A percentile compares a stretch with the other conserved stretches of the same genome.
phyloP scores from a whole-genome alignment of 1,140 invertebrate species.

The Drosophila oshimai region DNA sequence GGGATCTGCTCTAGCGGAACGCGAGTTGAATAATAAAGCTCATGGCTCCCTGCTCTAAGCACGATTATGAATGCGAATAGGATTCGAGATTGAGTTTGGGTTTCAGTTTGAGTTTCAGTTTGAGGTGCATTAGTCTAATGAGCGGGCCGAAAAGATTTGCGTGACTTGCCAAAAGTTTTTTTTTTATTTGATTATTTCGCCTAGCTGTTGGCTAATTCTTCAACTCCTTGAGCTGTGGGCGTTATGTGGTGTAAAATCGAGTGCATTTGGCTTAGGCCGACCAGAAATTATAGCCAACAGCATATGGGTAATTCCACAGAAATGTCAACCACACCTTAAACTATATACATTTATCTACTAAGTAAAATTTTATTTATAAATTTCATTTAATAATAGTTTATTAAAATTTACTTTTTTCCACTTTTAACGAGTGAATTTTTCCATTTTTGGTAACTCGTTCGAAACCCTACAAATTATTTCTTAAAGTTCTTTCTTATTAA shows the following conservation, averaged over 20 bases:
- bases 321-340: background rate
- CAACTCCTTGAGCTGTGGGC: conserved; percentile 13
- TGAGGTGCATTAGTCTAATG: conserved; percentile 61
- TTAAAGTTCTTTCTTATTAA: no score
- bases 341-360: no score
- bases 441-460: no score
- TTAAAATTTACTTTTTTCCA: no score
- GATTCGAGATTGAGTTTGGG: conserved; percentile 19
- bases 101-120: no score
- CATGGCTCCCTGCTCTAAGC: conserved; percentile 36
- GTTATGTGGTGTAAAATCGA: conserved; percentile 21
- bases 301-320: background rate
- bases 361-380: no score
- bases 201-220: conserved; percentile 35
- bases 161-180: conserved; percentile 51
- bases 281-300: background rate
- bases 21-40: conserved; percentile 62
- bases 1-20: conserved; percentile 55
- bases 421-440: no score
- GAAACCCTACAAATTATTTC: no score
- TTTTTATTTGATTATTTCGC: no score
- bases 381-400: no score
- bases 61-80: conserved; percentile 57
- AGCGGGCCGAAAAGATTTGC: conserved; percentile 60
- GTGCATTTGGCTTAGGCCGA: conserved; percentile 7